Conservation (phyloP, 2,888 invertebrate species). For the Euspilapteryx auroguttella region DNA sequence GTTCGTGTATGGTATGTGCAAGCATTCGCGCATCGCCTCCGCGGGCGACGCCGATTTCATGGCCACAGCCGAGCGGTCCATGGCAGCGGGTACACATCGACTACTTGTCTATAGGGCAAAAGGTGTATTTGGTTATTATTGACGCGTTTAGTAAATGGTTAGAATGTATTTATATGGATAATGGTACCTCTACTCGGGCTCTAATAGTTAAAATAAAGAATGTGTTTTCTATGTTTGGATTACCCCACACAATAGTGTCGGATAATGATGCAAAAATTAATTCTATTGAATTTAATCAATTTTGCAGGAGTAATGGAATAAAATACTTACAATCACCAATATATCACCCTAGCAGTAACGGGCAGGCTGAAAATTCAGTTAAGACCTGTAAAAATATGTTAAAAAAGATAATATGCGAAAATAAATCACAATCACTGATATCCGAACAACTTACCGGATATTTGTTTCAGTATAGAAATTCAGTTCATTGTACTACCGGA, state of each 20-base stretch:
- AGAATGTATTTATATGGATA: constrained; percentile 5
- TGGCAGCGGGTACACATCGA: too few species aligned
- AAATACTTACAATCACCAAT: constrained; percentile 1
- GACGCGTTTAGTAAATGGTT: constrained; percentile 5
- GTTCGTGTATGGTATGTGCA: constrained; percentile 1
- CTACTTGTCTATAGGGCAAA: too few species aligned
- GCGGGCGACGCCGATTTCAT: neutral
- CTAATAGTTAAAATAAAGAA: constrained; percentile 4
- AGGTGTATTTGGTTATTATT: constrained; percentile 1
- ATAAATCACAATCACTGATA: neutral
- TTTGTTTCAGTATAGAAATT: constrained; percentile 1
- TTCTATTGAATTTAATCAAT: constrained; percentile 1
- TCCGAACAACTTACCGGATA: neutral
- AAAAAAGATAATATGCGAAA: constrained; percentile 3
- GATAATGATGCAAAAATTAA: constrained; percentile 3
- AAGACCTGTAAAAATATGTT: constrained; percentile 6
- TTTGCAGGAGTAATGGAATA: constrained; percentile 2
- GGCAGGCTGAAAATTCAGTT: too few species aligned
- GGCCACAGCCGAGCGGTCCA: neutral
- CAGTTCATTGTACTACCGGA: neutral
- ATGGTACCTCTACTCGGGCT: neutral
- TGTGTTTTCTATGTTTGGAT: constrained; percentile 4
- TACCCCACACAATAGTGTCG: constrained; percentile 2
- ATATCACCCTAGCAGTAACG: too few species aligned
- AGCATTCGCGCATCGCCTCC: neutral